Percentiles rank a stretch among this genome's conserved stretches.
Conservation (phyloP, 2,797 vertebrate species). For the Avahi laniger region DNA sequence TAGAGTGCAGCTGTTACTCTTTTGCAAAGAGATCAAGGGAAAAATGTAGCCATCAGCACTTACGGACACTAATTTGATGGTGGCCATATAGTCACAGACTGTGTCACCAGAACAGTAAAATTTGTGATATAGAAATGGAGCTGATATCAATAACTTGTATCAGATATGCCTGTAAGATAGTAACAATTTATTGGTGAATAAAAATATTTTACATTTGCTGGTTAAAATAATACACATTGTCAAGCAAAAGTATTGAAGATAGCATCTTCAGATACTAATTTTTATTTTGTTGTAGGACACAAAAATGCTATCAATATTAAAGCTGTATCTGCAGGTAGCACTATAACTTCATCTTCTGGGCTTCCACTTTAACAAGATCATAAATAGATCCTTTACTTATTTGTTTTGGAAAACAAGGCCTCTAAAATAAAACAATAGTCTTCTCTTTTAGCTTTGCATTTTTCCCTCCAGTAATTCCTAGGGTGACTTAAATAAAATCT, state of each 20-base stretch:
- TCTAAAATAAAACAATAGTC: not conserved
- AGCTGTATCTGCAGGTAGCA: not conserved
- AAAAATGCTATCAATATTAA: not conserved
- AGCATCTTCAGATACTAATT: not conserved
- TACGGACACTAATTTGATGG: conserved; percentile 52
- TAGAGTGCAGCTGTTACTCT: not conserved
- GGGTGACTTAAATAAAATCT: not conserved
- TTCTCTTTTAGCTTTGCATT: not conserved
- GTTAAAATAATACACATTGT: not conserved
- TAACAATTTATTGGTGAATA: not conserved
- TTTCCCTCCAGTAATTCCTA: not conserved
- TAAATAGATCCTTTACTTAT: not conserved
- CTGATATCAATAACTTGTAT: conserved; percentile 20
- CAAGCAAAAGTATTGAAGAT: not conserved
- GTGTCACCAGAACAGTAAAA: conserved; percentile 15
- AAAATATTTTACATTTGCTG: not conserved
- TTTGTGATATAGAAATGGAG: conserved; percentile 48
- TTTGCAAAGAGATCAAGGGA: not conserved
- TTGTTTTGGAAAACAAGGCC: not conserved
- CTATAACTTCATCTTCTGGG: not conserved
- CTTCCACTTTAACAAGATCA: not conserved
- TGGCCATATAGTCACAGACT: conserved; percentile 43
- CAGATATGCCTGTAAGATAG: not conserved
- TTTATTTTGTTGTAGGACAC: not conserved
- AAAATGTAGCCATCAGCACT: conserved; percentile 43